These are phyloP conservation scores for Anhinga rufa DNA, from an alignment of 2,113 vertebrate species.

Conservation along the genomic window DNA sequence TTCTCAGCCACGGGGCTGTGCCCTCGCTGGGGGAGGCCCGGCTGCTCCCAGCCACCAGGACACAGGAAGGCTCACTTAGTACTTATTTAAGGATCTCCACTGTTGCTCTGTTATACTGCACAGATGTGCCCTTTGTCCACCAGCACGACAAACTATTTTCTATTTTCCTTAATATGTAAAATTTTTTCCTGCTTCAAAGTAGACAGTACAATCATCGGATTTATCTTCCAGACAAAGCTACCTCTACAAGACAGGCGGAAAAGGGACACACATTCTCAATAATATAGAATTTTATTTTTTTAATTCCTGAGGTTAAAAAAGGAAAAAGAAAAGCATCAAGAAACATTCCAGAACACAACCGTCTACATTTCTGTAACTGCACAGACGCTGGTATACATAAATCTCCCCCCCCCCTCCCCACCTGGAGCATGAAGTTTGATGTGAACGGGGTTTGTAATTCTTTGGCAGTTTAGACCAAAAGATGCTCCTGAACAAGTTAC, in stretches of 20 bases:
- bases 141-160: neutral
- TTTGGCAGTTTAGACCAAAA: conserved; percentile 53
- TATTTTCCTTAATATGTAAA: neutral
- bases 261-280: neutral
- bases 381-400: neutral
- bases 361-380: neutral
- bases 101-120: neutral
- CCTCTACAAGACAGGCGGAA: neutral
- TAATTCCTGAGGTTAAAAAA: conserved; percentile 68
- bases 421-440: neutral
- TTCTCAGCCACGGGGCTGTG: neutral
- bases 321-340: conserved; percentile 26
- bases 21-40: neutral
- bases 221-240: neutral
- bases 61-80: neutral
- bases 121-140: neutral
- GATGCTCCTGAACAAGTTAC: conserved; percentile 1
- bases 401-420: neutral
- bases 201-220: neutral
- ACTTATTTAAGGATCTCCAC: neutral
- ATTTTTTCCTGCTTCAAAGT: neutral
- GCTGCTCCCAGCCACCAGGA: neutral
- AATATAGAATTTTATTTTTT: conserved; percentile 61
- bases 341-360: conserved; percentile 31
- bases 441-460: conserved; percentile 15